These are phyloP conservation scores for Volucella zonaria DNA, from an alignment of 2,888 invertebrate genomes.

Conservation along the genomic window DNA sequence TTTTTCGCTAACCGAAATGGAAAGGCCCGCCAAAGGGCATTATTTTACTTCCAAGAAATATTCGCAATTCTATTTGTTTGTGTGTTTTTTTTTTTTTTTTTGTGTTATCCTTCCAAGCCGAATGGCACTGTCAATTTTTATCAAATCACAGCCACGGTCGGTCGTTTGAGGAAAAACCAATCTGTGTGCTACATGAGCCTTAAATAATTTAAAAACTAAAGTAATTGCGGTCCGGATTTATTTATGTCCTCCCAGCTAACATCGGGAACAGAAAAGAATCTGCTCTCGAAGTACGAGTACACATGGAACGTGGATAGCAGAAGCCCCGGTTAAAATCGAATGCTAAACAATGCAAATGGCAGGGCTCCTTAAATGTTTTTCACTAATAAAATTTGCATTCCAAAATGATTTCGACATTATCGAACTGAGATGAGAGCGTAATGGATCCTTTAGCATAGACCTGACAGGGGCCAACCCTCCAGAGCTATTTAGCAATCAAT, in stretches of 20 bases:
- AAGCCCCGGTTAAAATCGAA: neutral
- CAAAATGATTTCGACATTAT: conserved; percentile 71
- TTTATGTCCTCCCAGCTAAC: conserved; percentile 23
- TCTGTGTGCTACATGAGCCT: conserved; percentile 57
- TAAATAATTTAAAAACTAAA: conserved; percentile 68
- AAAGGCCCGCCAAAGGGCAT: neutral
- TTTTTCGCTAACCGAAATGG: neutral
- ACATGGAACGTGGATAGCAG: neutral
- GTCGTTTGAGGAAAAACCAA: conserved; percentile 46
- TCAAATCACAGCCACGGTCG: conserved; percentile 45
- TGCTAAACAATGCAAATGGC: conserved; percentile 63
- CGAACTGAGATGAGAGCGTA: conserved; percentile 52
- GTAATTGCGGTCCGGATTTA: conserved; percentile 68
- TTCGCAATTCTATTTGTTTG: conserved; percentile 9
- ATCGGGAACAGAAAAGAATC: conserved; percentile 15
- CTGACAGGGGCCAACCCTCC: neutral
- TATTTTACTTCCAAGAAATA: conserved; percentile 2
- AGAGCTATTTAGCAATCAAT: neutral
- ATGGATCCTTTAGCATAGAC: conserved; percentile 36
- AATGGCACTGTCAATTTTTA: conserved; percentile 19
- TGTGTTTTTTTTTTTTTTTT: too few species aligned
- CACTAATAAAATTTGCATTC: conserved; percentile 71
- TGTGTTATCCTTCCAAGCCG: neutral
- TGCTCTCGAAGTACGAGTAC: conserved; percentile 2
- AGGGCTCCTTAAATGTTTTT: conserved; percentile 61